Base-by-base conservation (phyloP, 1,140 invertebrate species). In the Bursaphelenchus mucronatus region DNA sequence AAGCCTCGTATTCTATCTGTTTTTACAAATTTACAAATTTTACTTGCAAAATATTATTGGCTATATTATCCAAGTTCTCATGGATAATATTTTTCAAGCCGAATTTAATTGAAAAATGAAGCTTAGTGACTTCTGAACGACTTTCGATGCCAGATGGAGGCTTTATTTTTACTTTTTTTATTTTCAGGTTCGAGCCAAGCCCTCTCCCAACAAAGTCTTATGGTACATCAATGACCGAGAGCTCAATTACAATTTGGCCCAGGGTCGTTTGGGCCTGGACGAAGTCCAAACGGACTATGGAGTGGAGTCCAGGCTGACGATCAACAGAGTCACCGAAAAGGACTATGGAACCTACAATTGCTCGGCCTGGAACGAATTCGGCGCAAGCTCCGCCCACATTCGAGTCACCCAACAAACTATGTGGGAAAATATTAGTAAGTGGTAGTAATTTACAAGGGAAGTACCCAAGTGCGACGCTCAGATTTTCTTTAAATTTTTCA, bases 311-410 rank as follows among this genome's bases (percentile, higher is more conserved):
- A 62, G 59, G 40, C 54, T 74, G 9, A 67, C 61, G 8, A 70
- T 74, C 57, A 51, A 63, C 17, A 49, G 64, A 21, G 19, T 71
- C 7, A 63, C 69, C 62, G 70, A 67, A 43, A 45, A 45, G 15
- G 73, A 74, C 46, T 70, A 70, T 50, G 73, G 73, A 10, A 30
- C 46, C 39, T 74, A 74, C 64, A 74, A 74, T 50, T 74, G 73
- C 47, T 62, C 73, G 8, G 70, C 73, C 10, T 65, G 66, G 30
- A 74, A 74, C 51, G 71, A 70, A 17, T 61, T 71, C 11, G 73
- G 73, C 47, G 49, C 39, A 40, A 56, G 70, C 17, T 71, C 64
- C 7, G 46, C 53, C 44, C 30, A 50, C 59, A 61, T 66, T 39
- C 54, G 70, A 68, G n/a, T 68, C 19, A 17, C 46, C 46, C 66